Evolutionary conservation across 2,797 vertebrate genomes (phyloP).

Genomic region (Tangara arthus): DNA sequence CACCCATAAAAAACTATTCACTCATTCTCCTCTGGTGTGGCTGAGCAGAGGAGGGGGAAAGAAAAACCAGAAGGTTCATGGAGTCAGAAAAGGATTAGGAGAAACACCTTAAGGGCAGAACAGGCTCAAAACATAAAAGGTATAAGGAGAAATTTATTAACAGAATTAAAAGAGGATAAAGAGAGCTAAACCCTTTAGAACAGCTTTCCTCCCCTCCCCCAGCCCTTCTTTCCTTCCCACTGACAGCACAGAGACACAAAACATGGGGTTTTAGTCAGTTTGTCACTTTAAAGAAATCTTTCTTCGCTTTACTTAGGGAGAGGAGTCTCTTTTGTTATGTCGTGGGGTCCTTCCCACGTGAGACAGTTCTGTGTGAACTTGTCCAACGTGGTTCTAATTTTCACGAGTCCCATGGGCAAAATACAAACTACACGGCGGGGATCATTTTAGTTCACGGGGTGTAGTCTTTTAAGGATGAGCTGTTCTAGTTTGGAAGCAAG

Average conservation of each 20-base stretch:
- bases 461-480: neutral
- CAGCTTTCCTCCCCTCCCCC: neutral
- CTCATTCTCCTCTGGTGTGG: neutral
- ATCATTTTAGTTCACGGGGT: neutral
- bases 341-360: rapidly evolving
- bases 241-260: neutral
- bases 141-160: neutral
- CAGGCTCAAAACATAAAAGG: neutral
- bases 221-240: neutral
- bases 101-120: neutral
- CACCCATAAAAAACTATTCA: neutral
- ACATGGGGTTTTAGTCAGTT: neutral
- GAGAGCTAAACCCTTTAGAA: neutral
- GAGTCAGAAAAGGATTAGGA: neutral
- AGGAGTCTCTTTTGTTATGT: neutral
- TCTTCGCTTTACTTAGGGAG: neutral
- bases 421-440: rapidly evolving
- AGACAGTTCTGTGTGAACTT: neutral
- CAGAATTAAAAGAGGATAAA: neutral
- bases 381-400: neutral
- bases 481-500: neutral
- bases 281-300: neutral
- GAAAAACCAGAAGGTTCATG: neutral
- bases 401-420: rapidly evolving
- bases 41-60: neutral